phyloP scores from a whole-genome alignment of 2,797 vertebrate genomes.

The Macrochelys suwanniensis region DNA sequence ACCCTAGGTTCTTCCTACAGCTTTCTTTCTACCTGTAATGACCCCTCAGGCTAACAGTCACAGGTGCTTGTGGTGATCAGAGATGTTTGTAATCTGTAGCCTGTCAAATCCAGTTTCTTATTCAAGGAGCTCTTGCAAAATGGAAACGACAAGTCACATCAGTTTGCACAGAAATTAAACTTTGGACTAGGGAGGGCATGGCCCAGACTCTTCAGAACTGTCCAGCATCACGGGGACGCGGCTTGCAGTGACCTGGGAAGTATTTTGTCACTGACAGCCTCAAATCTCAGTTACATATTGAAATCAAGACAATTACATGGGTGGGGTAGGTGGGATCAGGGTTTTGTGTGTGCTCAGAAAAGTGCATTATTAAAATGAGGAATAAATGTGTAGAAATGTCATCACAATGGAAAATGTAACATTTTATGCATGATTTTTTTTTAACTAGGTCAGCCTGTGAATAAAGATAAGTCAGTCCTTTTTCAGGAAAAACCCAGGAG shows the following conservation, averaged over 20 bases:
- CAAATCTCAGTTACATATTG: not conserved
- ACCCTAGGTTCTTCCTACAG: not conserved
- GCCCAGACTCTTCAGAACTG: not conserved
- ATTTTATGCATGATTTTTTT: not conserved
- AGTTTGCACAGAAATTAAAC: not conserved
- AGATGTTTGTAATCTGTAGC: not conserved
- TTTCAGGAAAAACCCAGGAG: not conserved
- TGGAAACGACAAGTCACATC: not conserved
- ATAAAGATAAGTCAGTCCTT: not conserved
- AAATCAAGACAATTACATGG: not conserved
- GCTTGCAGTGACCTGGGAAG: not conserved
- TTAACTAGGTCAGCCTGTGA: not conserved
- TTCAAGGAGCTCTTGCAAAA: not conserved
- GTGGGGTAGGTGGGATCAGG: too few species aligned
- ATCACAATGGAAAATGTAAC: not conserved
- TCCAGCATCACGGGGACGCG: not conserved
- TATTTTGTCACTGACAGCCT: not conserved
- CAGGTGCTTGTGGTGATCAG: not conserved
- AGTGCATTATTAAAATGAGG: not conserved
- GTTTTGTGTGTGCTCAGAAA: not conserved
- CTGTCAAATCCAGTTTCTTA: not conserved
- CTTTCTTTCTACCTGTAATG: not conserved
- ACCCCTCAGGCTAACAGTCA: not conserved
- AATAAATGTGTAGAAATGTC: not conserved
- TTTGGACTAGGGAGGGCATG: not conserved